Base-by-base conservation (phyloP, 2,888 invertebrate genomes). In the Biston betularia region DNA sequence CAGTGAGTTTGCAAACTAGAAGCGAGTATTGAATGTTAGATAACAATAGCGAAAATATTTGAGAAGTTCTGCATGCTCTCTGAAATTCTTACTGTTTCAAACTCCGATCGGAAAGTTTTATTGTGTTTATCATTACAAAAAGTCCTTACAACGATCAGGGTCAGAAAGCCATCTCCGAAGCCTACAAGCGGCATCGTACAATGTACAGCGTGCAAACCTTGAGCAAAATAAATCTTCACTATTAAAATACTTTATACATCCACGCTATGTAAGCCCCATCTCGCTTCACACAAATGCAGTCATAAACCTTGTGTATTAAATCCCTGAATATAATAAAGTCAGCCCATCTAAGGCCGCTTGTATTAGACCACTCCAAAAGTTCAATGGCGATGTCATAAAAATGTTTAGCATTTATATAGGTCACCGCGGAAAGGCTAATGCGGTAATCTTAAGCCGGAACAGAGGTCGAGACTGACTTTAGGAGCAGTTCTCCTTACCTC, bases 341-440 rank as follows among this genome's bases (percentile, higher is more conserved):
- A 34, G 42, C 40, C 57, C 61, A 57, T 68, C 67, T 74, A 68
- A 76, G 74, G 74, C 68, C 66, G 65, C 45, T 46, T 54, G 57
- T 57, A 64, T 65, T 59, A 49, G 46, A 40, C 11, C 42, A 58
- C 38, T 68, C 68, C 45, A 63, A 74, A 76, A 79, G 79, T 79
- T 79, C 79, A 79, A 75, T 80, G 76, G 71, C 77, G 73, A 56
- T 50, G 59, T 63, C 55, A 69, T 55, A 71, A 68, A 70, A 38
- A 46, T 72, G 69, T 61, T 78, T 75, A 60, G 56, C 62, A 66
- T 75, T 75, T 75, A 76, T 71, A 71, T 75, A 76, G 76, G 74
- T 79, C 71, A 62, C 59, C 54, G 58, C 56, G 54, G 46, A 71
- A 60, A 68, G 57, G 63, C 46, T 64, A 68, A 70, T 66, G 52